Evolutionary conservation across 2,797 vertebrate genomes (phyloP).

Genomic region (Sebastes hopkinsi): DNA sequence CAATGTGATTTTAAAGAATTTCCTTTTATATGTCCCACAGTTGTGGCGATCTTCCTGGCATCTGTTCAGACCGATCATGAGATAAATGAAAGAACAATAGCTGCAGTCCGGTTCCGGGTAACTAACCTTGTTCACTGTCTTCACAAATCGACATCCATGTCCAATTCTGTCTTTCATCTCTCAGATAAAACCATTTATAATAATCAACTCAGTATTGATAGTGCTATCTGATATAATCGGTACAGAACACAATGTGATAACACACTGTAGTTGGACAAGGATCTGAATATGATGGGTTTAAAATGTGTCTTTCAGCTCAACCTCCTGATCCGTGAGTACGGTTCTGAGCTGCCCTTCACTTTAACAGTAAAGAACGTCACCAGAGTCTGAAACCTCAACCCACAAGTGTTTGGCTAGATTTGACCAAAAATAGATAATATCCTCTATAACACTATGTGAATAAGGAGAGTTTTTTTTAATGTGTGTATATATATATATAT

Average conservation of each 20-base stretch:
- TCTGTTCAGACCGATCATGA: constrained; percentile 8
- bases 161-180: not conserved
- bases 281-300: not conserved
- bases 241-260: not conserved
- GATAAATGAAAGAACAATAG: constrained; percentile 11
- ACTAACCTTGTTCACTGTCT: not conserved
- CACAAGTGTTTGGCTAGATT: not conserved
- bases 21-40: constrained; percentile 19
- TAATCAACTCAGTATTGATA: not conserved
- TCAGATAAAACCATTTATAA: not conserved
- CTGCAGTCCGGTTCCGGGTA: constrained; percentile 17
- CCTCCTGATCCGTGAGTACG: rapidly evolving
- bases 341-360: not conserved
- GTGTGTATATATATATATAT: not conserved
- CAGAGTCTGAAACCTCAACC: constrained; percentile 29
- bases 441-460: too few species aligned
- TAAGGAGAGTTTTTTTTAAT: not conserved
- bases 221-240: not conserved
- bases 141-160: not conserved
- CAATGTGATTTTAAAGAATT: not conserved
- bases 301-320: constrained; percentile 53
- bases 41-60: constrained; percentile 25
- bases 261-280: not conserved
- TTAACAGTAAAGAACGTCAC: constrained; percentile 48
- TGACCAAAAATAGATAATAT: not conserved